phyloP scores from a whole-genome alignment of 1,140 invertebrate genomes.

The Ceratina japonica region DNA sequence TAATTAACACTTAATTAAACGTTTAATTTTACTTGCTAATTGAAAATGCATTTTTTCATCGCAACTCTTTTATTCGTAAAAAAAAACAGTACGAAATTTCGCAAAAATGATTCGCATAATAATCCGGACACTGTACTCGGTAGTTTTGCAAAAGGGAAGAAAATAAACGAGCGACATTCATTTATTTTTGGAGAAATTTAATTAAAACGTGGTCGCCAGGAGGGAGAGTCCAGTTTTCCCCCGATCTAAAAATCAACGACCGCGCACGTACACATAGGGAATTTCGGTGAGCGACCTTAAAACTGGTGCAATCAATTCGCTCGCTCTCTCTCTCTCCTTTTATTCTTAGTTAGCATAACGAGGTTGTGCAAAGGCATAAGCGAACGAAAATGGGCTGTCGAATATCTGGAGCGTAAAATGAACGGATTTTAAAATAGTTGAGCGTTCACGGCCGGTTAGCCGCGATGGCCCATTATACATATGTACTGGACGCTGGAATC shows the following conservation, averaged over 20 bases:
- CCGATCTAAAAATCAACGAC: background rate
- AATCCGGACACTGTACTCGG: slow-evolving; percentile 5
- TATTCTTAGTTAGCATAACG: background rate
- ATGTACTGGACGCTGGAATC: slow-evolving; percentile 38
- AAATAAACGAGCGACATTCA: slow-evolving; percentile 2
- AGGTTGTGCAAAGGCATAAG: background rate
- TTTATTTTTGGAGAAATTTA: slow-evolving; percentile 5
- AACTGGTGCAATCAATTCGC: background rate
- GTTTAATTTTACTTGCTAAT: background rate
- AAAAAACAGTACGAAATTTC: background rate
- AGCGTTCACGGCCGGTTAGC: slow-evolving; percentile 13
- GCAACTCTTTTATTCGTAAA: background rate
- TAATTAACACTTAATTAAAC: slow-evolving; percentile 37
- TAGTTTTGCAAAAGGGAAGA: background rate
- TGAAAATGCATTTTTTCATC: too few species aligned
- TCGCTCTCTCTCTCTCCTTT: background rate
- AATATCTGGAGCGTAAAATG: slow-evolving; percentile 45
- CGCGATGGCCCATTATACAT: slow-evolving; percentile 31
- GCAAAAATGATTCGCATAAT: slow-evolving; percentile 11
- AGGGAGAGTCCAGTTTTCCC: background rate
- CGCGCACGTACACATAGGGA: too few species aligned
- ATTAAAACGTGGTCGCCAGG: slow-evolving; percentile 2
- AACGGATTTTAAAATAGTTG: slow-evolving; percentile 54
- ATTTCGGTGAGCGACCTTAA: background rate
- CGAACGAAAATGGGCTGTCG: slow-evolving; percentile 18